phyloP scores from a whole-genome alignment of 2,888 invertebrate genomes.

The Caenorhabditis sulstoni region DNA sequence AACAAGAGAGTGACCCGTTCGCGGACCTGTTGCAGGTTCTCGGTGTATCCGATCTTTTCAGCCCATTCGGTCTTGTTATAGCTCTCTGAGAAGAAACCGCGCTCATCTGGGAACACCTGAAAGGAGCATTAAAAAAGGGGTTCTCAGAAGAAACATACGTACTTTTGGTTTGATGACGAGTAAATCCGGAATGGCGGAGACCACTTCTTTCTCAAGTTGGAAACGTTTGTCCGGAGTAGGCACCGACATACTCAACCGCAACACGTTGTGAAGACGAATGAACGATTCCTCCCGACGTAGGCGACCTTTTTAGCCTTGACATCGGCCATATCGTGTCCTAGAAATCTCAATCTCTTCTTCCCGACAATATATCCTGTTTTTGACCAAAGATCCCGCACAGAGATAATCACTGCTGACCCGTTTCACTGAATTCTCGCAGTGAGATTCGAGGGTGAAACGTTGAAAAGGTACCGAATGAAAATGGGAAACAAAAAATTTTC shows the following conservation, averaged over 20 bases:
- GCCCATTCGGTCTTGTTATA: constrained; percentile 79
- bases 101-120: constrained; percentile 79
- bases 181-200: constrained; percentile 73
- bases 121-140: background rate
- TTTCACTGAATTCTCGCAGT: background rate
- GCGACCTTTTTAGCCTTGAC: constrained; percentile 57
- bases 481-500: too few relatives aligned
- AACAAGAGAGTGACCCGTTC: background rate
- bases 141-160: background rate
- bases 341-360: constrained; percentile 34
- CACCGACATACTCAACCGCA: constrained; percentile 54
- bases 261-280: constrained; percentile 15
- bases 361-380: constrained; percentile 45
- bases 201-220: constrained; percentile 73
- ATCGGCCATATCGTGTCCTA: constrained; percentile 56
- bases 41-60: constrained; percentile 72
- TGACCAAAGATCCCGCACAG: constrained; percentile 32
- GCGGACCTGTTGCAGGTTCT: constrained; percentile 75
- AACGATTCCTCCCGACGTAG: background rate
- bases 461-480: too few relatives aligned
- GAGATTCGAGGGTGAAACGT: too few relatives aligned
- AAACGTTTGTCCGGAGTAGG: constrained; percentile 73
- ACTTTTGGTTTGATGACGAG: constrained; percentile 79
- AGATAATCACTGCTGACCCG: constrained; percentile 13
- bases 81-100: constrained; percentile 79